These are phyloP conservation scores for Drosophila affinis DNA, from an alignment of 2,888 invertebrate genomes.

Conservation along the genomic window DNA sequence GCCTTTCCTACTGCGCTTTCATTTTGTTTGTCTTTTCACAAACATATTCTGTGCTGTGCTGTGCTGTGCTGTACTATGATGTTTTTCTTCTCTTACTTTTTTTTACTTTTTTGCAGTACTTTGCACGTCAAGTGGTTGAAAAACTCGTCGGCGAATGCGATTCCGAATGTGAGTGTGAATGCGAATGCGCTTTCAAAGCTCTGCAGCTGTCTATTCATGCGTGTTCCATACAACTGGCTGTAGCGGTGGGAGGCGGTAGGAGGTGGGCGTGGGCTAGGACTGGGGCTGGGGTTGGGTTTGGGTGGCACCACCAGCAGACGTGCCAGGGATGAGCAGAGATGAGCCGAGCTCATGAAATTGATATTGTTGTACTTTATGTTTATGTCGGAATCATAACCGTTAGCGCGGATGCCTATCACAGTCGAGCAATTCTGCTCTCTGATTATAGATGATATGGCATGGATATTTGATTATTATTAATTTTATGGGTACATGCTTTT, in stretches of 20 bases:
- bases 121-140: conserved; percentile 78
- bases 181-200: conserved; percentile 71
- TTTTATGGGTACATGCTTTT: not conserved
- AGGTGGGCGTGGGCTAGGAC: not conserved
- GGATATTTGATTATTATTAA: conserved; percentile 10
- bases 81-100: conserved; percentile 30
- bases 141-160: conserved; percentile 50
- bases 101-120: conserved; percentile 68
- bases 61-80: conserved; percentile 48
- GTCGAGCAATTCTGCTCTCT: conserved; percentile 24
- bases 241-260: not conserved
- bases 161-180: conserved; percentile 38
- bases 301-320: not conserved
- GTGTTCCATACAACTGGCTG: conserved; percentile 27
- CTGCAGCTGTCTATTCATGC: conserved; percentile 49
- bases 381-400: conserved; percentile 36
- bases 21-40: conserved; percentile 61
- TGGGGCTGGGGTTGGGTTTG: not conserved
- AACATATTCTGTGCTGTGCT: conserved; percentile 38
- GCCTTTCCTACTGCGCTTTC: conserved; percentile 57
- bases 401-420: conserved; percentile 12
- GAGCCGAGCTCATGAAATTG: conserved; percentile 35
- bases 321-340: conserved; percentile 6
- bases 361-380: conserved; percentile 39
- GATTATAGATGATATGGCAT: conserved; percentile 3